A percentile compares a stretch with the other conserved stretches of the same genome.
Conservation (phyloP, 2,797 vertebrate species). For the Merluccius polli region DNA sequence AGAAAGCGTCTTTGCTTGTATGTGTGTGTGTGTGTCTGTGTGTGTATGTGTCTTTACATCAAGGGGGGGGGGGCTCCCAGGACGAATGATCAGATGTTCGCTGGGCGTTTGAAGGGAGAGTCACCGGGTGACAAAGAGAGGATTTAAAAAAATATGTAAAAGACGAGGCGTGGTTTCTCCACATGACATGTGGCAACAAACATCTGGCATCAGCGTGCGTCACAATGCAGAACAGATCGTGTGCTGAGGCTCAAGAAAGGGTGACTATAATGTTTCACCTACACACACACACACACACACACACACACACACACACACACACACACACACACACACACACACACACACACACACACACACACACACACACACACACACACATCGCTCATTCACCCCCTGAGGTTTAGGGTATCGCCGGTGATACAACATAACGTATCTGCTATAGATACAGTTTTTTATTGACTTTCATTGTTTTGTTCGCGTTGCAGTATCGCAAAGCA, state of each 20-base stretch:
- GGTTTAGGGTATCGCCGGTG: too few relatives aligned
- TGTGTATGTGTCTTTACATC: too few relatives aligned
- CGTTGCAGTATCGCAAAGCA: too few relatives aligned
- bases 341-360: too few relatives aligned
- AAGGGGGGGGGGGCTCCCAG: neutral
- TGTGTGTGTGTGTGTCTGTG: neutral
- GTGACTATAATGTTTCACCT: constrained; percentile 14
- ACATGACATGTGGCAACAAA: constrained; percentile 59
- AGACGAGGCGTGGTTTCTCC: constrained; percentile 46
- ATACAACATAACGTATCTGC: too few relatives aligned
- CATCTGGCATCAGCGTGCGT: constrained; percentile 66
- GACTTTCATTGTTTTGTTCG: too few relatives aligned
- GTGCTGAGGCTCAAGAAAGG: constrained; percentile 31
- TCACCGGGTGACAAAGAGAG: constrained; percentile 23
- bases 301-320: too few relatives aligned
- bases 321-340: too few relatives aligned
- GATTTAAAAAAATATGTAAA: neutral
- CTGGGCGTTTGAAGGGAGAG: constrained; percentile 38
- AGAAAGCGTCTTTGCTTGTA: constrained; percentile 8
- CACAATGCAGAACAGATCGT: constrained; percentile 41
- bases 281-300: neutral
- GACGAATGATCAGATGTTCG: constrained; percentile 49
- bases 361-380: too few relatives aligned
- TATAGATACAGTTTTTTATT: too few relatives aligned
- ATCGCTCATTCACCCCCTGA: too few relatives aligned